Conservation (phyloP, 2,888 invertebrate genomes). For the Leucophora obtusa region DNA sequence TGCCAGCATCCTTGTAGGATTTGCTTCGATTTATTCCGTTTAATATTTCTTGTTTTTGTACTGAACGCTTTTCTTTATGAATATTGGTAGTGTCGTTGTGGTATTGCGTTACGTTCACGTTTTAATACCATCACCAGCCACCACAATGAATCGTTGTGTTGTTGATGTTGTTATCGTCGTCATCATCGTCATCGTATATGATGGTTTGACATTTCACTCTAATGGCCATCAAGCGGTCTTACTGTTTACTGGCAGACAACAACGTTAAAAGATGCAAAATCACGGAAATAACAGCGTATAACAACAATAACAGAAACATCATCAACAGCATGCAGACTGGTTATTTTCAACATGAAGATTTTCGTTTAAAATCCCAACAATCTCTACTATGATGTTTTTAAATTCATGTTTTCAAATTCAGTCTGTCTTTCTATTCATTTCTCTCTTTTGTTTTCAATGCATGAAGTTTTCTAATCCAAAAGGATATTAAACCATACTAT, state of each 20-base stretch:
- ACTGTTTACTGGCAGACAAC: slow-evolving; percentile 7
- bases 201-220: slow-evolving; percentile 55
- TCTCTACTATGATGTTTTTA: not conserved
- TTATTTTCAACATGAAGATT: slow-evolving; percentile 16
- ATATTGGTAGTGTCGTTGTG: slow-evolving; percentile 26
- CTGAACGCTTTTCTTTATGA: not conserved
- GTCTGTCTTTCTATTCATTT: too few relatives aligned
- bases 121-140: slow-evolving; percentile 16
- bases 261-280: slow-evolving; percentile 45
- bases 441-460: not conserved
- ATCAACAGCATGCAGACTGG: slow-evolving; percentile 23
- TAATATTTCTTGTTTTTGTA: not conserved
- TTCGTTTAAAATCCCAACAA: slow-evolving; percentile 1
- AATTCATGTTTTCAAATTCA: not conserved
- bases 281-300: slow-evolving; percentile 34
- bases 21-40: slow-evolving; percentile 4
- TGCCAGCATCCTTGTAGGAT: slow-evolving; percentile 11
- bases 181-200: slow-evolving; percentile 28
- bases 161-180: slow-evolving; percentile 14
- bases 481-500: slow-evolving; percentile 7
- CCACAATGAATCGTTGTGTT: slow-evolving; percentile 26
- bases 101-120: slow-evolving; percentile 24
- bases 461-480: slow-evolving; percentile 35
- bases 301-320: slow-evolving; percentile 17
- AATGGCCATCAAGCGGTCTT: slow-evolving; percentile 54